phyloP scores from a whole-genome alignment of 2,113 vertebrate species.

The Brachyhypopomus gauderio region DNA sequence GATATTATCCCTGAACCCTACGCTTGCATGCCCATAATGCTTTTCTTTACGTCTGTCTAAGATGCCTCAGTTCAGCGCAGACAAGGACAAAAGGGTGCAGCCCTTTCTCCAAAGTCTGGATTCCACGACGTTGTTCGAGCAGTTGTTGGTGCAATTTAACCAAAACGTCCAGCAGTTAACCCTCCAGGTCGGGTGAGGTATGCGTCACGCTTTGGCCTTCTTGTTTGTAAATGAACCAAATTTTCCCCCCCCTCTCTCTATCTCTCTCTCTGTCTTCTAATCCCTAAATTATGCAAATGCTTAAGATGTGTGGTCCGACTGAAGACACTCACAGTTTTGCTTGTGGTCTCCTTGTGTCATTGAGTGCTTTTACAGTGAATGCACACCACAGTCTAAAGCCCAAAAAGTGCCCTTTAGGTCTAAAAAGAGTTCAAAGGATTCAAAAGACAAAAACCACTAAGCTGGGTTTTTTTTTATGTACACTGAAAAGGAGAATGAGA shows the following conservation, averaged over 20 bases:
- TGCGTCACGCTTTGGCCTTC: slow-evolving; percentile 71
- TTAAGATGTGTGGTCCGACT: slow-evolving; percentile 98
- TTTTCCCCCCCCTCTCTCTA: slow-evolving; percentile 44
- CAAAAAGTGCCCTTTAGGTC: slow-evolving; percentile 94
- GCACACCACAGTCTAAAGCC: slow-evolving; percentile 93
- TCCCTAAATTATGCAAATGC: slow-evolving; percentile 99
- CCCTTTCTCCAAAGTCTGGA: slow-evolving; percentile 63
- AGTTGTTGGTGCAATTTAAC: slow-evolving; percentile 63
- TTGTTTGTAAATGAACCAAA: slow-evolving; percentile 79
- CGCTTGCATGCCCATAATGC: slow-evolving; percentile 57
- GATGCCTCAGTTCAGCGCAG: slow-evolving; percentile 69
- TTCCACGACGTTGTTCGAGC: slow-evolving; percentile 58
- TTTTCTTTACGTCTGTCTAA: slow-evolving; percentile 62
- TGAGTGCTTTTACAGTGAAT: slow-evolving; percentile 99
- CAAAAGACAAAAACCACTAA: slow-evolving; percentile 99
- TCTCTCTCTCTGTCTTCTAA: slow-evolving; percentile 43
- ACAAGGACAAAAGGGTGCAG: slow-evolving; percentile 69
- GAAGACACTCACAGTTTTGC: slow-evolving; percentile 98
- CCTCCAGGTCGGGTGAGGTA: slow-evolving; percentile 71
- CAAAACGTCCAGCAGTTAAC: slow-evolving; percentile 60
- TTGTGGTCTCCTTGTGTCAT: slow-evolving; percentile 96
- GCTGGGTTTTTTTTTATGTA: slow-evolving; percentile 99
- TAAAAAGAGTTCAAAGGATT: slow-evolving; percentile 99
- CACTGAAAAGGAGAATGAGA: slow-evolving; percentile 99
- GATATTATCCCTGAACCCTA: slow-evolving; percentile 83